phyloP scores from a whole-genome alignment of 2,113 vertebrate genomes.

The Chrysochloris asiatica region DNA sequence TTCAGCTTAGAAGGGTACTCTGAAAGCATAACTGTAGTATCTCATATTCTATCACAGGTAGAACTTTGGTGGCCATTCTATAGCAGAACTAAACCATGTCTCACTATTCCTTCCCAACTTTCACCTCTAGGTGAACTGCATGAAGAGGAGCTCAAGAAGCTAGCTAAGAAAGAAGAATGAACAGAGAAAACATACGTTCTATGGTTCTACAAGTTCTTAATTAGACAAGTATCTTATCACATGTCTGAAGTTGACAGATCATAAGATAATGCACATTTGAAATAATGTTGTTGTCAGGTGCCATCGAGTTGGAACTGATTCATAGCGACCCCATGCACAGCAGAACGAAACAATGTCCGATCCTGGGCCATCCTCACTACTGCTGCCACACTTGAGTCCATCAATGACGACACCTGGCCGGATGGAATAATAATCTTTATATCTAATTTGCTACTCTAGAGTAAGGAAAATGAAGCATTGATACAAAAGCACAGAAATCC shows the following conservation, averaged over 20 bases:
- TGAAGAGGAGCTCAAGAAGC: neutral
- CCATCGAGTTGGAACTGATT: no score
- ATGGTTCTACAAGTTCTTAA: neutral
- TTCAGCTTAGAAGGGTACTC: neutral
- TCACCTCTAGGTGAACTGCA: neutral
- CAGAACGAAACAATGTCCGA: no score
- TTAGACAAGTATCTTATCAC: neutral
- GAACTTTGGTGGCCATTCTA: neutral
- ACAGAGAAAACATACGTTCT: neutral
- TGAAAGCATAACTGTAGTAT: neutral
- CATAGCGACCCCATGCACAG: no score
- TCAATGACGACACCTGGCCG: no score
- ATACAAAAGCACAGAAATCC: no score
- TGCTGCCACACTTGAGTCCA: no score
- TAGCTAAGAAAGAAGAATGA: constrained; percentile 5
- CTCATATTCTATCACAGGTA: neutral
- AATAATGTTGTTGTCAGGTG: no score
- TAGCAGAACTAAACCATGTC: neutral
- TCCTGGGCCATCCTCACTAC: no score
- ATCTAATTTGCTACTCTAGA: no score
- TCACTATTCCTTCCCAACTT: neutral
- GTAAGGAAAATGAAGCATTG: no score
- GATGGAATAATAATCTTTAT: neutral
- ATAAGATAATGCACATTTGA: neutral
- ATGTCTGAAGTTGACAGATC: constrained; percentile 22